Evolutionary conservation across 2,888 invertebrate genomes (phyloP), one percentile per base, ranked within the genome.

Genomic region (Spisula solida): DNA sequence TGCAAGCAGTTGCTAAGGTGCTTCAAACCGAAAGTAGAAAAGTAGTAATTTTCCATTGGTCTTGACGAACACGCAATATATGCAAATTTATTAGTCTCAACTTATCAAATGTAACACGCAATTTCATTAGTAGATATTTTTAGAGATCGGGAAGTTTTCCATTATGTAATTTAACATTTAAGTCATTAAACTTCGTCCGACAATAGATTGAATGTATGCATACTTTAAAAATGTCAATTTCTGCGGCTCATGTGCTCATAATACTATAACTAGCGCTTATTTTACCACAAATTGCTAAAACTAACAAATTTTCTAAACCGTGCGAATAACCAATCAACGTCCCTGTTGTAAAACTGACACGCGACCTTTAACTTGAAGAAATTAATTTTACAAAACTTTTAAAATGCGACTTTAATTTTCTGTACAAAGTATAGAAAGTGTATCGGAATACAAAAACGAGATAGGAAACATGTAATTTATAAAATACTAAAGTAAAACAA

Each of bases 101-200:
- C n/a, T 56, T n/a, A 12, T 34, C 47, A 34, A 14, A n/a, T 25
- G 29, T 41, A 79, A 86, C 29, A 34, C 14, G 10, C 1, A 6
- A n/a, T 86, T 86, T 86, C 34, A 86, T 86, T 86, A 66, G 86
- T 31, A 47, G 60, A 48, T 48, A 86, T 86, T 29, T 81, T 31
- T 81, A 86, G 47, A 4, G 1, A 18, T 10, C 8, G 18, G 31
- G 51, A 86, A 86, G 81, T 86, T 86, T 86, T 86, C 86, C 86
- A 81, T 34, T 20, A 0, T 16, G 20, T 56, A 85, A 79, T 66
- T 20, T 31, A 14, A n/a, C 48, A 1, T 20, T 80, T 6, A 41
- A 47, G 48, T 25, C 48, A 47, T n/a, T 25, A 20, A 47, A 25
- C 20, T 48, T 0, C 18, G 20, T 41, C 10, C 25, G 47, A 48